phyloP scores from a whole-genome alignment of 2,888 invertebrate genomes.

The Acrobasis consociella region DNA sequence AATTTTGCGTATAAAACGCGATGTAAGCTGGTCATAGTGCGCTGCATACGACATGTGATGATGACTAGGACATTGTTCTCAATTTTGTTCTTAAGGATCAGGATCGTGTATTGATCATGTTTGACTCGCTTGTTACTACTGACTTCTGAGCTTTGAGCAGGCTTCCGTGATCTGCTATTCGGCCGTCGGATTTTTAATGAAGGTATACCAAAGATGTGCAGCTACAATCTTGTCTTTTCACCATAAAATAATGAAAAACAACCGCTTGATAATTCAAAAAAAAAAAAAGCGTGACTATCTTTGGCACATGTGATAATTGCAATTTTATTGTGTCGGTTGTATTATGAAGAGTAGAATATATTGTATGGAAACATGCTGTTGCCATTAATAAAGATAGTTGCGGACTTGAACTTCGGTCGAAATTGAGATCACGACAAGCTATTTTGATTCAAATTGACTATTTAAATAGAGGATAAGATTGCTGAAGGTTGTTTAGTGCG shows the following conservation, averaged over 20 bases:
- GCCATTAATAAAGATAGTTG: background rate
- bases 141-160: background rate
- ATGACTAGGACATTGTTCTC: no score
- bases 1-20: no score
- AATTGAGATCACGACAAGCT: background rate
- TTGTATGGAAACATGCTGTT: background rate
- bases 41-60: no score
- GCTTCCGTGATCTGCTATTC: constrained; percentile 6
- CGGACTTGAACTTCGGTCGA: background rate
- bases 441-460: constrained; percentile 1
- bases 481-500: background rate
- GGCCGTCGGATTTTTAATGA: background rate
- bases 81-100: no score
- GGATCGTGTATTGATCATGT: no score
- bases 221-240: background rate
- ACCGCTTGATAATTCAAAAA: no score
- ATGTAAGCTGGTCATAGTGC: no score
- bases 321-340: background rate
- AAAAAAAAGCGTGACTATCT: no score
- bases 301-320: no score
- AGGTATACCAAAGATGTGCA: background rate
- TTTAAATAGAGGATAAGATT: background rate
- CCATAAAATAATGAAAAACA: no score
- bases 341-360: no score
- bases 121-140: background rate